Evolutionary conservation across 2,113 vertebrate species (phyloP).

Genomic region (Clarias gariepinus): DNA sequence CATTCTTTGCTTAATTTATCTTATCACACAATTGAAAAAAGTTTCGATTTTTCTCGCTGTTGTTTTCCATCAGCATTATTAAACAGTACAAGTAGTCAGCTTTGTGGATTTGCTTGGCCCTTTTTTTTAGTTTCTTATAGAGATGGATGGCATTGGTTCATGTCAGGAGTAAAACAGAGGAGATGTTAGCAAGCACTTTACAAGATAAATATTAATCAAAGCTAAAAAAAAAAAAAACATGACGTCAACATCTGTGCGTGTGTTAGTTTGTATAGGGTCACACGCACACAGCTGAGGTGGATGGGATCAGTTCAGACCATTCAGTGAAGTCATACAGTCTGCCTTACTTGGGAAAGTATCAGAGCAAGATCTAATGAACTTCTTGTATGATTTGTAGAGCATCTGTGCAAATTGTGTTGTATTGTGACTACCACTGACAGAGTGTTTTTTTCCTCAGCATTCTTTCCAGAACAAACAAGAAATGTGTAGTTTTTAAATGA

Average conservation of each 20-base stretch:
- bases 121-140: conserved; percentile 1
- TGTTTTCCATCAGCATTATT: not conserved
- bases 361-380: not conserved
- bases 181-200: conserved; percentile 26
- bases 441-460: not conserved
- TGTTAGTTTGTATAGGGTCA: not conserved
- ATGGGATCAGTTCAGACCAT: not conserved
- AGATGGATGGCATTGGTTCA: conserved; percentile 37
- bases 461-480: not conserved
- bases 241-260: conserved; percentile 24
- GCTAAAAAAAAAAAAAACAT: not conserved
- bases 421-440: not conserved
- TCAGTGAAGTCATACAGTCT: not conserved
- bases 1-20: not conserved
- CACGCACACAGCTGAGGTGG: not conserved
- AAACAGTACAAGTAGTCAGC: not conserved
- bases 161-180: conserved; percentile 20
- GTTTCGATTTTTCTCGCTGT: not conserved
- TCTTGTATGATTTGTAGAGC: not conserved
- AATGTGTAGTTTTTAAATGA: not conserved
- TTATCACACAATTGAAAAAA: not conserved
- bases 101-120: not conserved
- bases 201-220: conserved; percentile 30
- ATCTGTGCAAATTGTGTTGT: not conserved
- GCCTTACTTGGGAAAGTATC: not conserved